These are phyloP conservation scores for Nyctereutes procyonoides DNA, from an alignment of 2,113 vertebrate species.

Conservation along the genomic window DNA sequence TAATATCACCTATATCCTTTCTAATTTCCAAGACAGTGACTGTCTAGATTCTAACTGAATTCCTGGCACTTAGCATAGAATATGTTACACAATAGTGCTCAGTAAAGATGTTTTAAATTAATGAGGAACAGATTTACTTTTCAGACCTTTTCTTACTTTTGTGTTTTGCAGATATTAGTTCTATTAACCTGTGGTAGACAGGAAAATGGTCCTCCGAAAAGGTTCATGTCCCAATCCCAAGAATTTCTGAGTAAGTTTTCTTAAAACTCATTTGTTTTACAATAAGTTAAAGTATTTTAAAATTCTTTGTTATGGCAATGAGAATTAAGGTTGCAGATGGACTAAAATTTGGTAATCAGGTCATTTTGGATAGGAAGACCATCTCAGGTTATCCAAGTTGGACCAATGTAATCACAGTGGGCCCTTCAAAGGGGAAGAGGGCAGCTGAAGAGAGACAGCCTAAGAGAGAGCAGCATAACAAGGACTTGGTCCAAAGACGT, in stretches of 20 bases:
- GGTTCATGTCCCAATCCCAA: background rate
- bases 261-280: background rate
- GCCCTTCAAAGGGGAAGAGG: background rate
- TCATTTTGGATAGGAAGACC: background rate
- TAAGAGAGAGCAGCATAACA: background rate
- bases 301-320: background rate
- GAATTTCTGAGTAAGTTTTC: background rate
- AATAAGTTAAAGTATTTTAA: background rate
- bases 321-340: background rate
- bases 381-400: background rate
- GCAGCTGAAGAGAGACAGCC: background rate
- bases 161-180: background rate
- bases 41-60: background rate
- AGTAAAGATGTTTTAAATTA: slow-evolving; percentile 17
- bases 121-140: slow-evolving; percentile 37
- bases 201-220: background rate
- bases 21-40: slow-evolving; percentile 43
- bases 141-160: slow-evolving; percentile 39
- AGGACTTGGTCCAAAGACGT: background rate
- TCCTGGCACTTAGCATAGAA: background rate
- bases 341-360: background rate
- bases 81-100: background rate
- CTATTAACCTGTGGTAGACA: background rate
- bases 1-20: slow-evolving; percentile 1
- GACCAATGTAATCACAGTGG: background rate